phyloP scores from a whole-genome alignment of 2,888 invertebrate species.

The Cheilosia pagana region DNA sequence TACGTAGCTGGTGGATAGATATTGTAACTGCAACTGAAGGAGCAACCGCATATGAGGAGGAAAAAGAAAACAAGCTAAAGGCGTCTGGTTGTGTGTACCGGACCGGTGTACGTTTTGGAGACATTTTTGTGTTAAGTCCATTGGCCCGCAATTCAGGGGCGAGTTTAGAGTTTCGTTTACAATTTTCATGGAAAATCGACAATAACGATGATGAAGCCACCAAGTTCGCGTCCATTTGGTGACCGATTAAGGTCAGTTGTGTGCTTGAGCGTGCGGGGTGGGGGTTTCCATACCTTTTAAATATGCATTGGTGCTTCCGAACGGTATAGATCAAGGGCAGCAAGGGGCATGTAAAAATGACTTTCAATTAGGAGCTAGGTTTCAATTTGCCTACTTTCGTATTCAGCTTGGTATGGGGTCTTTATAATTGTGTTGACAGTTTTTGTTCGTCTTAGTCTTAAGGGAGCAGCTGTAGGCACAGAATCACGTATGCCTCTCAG shows the following conservation, averaged over 20 bases:
- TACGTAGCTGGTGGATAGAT: conserved; percentile 37
- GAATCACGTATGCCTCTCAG: neutral
- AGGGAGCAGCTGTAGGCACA: neutral
- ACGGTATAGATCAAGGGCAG: neutral
- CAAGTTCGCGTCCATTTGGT: conserved; percentile 31
- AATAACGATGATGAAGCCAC: conserved; percentile 20
- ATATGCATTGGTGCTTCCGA: neutral
- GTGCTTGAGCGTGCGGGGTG: conserved; percentile 1
- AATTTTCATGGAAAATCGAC: conserved; percentile 20
- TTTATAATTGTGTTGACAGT: neutral
- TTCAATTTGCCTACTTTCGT: conserved; percentile 9
- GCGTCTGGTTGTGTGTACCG: neutral
- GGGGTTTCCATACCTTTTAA: neutral
- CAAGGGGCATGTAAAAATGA: neutral
- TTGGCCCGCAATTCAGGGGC: conserved; percentile 60
- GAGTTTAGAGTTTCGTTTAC: conserved; percentile 3
- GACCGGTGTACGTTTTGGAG: conserved; percentile 16
- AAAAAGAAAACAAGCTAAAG: neutral
- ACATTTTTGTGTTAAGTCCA: conserved; percentile 60
- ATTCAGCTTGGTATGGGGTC: neutral
- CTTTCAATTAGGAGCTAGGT: conserved; percentile 5
- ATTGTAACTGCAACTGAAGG: conserved; percentile 2
- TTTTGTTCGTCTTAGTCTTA: neutral
- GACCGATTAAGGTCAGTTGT: conserved; percentile 46
- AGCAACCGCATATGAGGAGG: neutral